These are phyloP conservation scores for Agrypnia vestita DNA, from an alignment of 1,140 invertebrate species.

Conservation along the genomic window DNA sequence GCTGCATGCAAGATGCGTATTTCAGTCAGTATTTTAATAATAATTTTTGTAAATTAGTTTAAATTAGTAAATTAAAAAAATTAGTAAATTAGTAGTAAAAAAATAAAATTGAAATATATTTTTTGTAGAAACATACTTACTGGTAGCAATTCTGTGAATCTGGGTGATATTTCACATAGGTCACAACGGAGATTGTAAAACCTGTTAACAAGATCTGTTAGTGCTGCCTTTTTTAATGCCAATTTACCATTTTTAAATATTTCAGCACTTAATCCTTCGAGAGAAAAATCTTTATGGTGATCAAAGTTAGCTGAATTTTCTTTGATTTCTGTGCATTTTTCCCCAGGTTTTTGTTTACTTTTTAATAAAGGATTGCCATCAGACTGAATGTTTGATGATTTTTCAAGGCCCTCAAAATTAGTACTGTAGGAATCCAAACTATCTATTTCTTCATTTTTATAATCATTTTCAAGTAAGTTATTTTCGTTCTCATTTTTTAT, in stretches of 20 bases:
- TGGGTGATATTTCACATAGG: conserved; percentile 25
- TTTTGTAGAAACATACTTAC: conserved; percentile 23
- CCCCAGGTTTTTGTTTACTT: no score
- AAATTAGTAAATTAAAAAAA: no score
- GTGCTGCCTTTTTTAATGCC: conserved; percentile 38
- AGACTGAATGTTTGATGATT: no score
- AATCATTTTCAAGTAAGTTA: neutral
- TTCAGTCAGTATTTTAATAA: no score
- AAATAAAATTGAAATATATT: no score
- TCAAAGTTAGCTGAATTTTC: no score
- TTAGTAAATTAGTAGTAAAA: no score
- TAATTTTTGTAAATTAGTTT: no score
- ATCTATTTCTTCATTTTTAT: neutral
- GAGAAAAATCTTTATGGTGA: neutral
- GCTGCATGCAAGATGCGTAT: no score
- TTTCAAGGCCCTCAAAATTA: no score
- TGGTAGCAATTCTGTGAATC: conserved; percentile 13
- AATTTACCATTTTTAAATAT: conserved; percentile 52
- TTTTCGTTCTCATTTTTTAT: neutral
- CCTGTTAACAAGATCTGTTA: conserved; percentile 29
- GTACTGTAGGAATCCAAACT: neutral
- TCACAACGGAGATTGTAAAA: conserved; percentile 51
- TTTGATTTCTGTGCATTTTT: no score
- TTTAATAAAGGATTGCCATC: no score
- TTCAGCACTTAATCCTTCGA: conserved; percentile 15